Base-by-base conservation (phyloP, 1,140 invertebrate species). In the Drosophila arawakana region DNA sequence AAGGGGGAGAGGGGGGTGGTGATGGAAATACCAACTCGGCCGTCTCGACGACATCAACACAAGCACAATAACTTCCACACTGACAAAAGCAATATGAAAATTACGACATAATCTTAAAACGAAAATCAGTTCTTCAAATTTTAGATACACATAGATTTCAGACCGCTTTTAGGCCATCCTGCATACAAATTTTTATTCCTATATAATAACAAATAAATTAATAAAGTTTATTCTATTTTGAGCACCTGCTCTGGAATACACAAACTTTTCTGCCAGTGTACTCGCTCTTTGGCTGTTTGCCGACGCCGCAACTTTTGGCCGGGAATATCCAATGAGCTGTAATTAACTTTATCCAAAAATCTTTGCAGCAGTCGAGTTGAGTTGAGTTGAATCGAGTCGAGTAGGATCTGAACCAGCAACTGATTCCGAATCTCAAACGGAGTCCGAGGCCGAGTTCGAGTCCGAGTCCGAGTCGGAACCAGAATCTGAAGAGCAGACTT, bases 281-380 rank as follows among this genome's bases (percentile, higher is more conserved):
- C 6, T 2, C 67, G 11, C 41, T 57, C 41, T 39, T 67, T 50
- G 9, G 39, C 4, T 15, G 30, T 30, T 30, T 34, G 41, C 21
- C 44, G 44, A 61, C 30, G 25, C 9, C 60, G 46, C 47, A 50
- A 25, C 21, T 41, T 41, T 44, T 39, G 39, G 37, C 50, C 43
- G 43, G 73, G 73, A 79, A 86, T 82, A 80, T 54, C 79, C 89
- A 91, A 91, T 91, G 89, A 91, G 89, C 75, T 76, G 81, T 91
- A 91, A 91, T 91, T 91, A 91, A 91, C 83, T 91, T 91, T 91
- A 91, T 91, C 89, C 84, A 76, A 91, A 91, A 91, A 91, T 91
- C 89, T 91, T 88, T 84, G 78, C 80, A 68, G 74, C 73, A 76
- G 66, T 79, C 52, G 63, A 58, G 18, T 21, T 21, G 18, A 21